Base-by-base conservation (phyloP, 2,113 vertebrate genomes). In the Channa argus region DNA sequence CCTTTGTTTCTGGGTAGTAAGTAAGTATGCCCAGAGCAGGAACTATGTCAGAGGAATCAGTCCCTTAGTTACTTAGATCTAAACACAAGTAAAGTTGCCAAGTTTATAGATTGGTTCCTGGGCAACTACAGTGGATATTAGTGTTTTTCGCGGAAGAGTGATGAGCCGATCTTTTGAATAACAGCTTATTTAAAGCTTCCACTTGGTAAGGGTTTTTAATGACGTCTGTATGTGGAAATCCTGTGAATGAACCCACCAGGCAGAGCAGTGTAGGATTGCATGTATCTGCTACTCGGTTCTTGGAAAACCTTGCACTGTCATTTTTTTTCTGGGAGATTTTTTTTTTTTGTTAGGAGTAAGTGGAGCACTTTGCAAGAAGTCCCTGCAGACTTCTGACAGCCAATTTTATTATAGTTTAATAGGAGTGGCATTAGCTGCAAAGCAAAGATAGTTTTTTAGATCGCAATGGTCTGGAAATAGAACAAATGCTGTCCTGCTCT, bases 401-500 rank as follows among this genome's bases (percentile, higher is more conserved):
- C 82, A 51, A 65, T 82, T 87, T 83, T 83, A 56, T 84, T 79
- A 5, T 77, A 78, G 60, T 58, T 88, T 86, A 67, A 84, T 61
- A 71, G 47, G 68, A 83, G 62, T 59, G 63, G 61, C 41, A 65
- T 75, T 63, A 64, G 69, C 77, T 61, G 53, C 82, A 59, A 78
- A 85, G 82, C 55, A 69, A 77, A 75, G 69, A 65, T 77, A n/a
- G 49, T 84, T 67, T 78, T 67, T 54, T 56, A 86, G 66, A 66
- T 68, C 65, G 54, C 7, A 58, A n/a, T 11, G 60, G 54, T 64
- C 82, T 84, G 68, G 80, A 94, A 92, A 88, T 90, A 84, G 88
- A 89, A 71, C 52, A n/a, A 63, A 70, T 59, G 36, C 70, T 80
- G 71, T 87, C 70, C 80, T 45, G 50, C 59, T 86, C 64, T 76